Percentiles rank a stretch among this genome's conserved stretches.
phyloP scores from a whole-genome alignment of 1,140 invertebrate species.

The Drosophila chauvacae region DNA sequence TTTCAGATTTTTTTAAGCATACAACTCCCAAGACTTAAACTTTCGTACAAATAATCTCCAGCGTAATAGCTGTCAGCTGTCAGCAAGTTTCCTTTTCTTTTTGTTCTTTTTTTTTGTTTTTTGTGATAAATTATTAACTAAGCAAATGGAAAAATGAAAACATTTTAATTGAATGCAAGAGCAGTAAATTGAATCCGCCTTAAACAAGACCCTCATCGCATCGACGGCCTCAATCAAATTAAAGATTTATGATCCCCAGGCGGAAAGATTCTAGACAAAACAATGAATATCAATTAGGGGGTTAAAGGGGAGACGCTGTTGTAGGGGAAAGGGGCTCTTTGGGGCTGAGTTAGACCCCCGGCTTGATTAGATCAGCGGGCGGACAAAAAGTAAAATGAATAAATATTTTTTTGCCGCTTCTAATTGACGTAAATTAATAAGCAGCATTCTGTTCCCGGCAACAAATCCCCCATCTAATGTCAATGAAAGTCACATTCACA shows the following conservation, averaged over 20 bases:
- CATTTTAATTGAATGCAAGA: constrained; percentile 51
- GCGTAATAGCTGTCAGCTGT: constrained; percentile 3
- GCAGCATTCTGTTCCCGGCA: constrained; percentile 39
- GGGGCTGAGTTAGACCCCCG: constrained; percentile 10
- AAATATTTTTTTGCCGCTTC: constrained; percentile 41
- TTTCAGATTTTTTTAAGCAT: neutral
- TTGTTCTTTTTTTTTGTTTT: neutral
- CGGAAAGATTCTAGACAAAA: constrained; percentile 44
- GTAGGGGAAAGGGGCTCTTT: neutral
- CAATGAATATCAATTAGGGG: constrained; percentile 61
- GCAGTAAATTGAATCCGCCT: constrained; percentile 53
- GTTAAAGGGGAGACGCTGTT: neutral
- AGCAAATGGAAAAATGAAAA: constrained; percentile 36
- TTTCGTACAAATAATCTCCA: neutral
- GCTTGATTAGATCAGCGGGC: constrained; percentile 54
- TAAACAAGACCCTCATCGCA: constrained; percentile 53
- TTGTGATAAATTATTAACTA: constrained; percentile 33
- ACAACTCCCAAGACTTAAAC: neutral
- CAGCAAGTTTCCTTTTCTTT: neutral
- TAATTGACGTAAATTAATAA: constrained; percentile 64
- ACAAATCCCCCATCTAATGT: constrained; percentile 33
- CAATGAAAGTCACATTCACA: constrained; percentile 55
- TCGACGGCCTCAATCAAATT: constrained; percentile 52
- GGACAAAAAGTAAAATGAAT: constrained; percentile 45
- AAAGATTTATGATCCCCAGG: constrained; percentile 54